Evolutionary conservation across 2,797 vertebrate species (phyloP).

Genomic region (Eutrigla gurnardus): DNA sequence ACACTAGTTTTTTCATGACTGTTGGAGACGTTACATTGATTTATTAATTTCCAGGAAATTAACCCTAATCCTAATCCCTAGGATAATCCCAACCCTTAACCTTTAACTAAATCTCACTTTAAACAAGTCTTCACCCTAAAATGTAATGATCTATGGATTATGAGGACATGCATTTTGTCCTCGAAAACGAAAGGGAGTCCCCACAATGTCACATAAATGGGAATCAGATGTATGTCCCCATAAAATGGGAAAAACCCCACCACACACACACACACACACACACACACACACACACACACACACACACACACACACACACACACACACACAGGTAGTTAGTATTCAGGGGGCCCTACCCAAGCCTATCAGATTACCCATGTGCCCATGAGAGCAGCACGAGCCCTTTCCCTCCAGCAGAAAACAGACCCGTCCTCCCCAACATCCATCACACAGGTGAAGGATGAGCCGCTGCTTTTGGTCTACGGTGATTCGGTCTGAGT

Average conservation of each 20-base stretch:
- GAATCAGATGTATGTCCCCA: no score
- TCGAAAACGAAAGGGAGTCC: not conserved
- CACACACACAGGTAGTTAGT: constrained; percentile 55
- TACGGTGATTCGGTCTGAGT: constrained; percentile 22
- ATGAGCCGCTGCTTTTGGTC: constrained; percentile 28
- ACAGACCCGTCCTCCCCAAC: constrained; percentile 22
- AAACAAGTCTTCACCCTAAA: not conserved
- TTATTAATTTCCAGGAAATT: not conserved
- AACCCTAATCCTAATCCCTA: not conserved
- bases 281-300: constrained; percentile 16
- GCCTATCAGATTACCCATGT: constrained; percentile 59
- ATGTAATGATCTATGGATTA: not conserved
- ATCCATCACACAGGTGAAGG: constrained; percentile 51
- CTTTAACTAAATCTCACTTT: not conserved
- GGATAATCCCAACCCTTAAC: not conserved
- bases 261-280: not conserved
- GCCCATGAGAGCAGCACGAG: constrained; percentile 33
- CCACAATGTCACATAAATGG: not conserved
- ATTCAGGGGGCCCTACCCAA: constrained; percentile 57
- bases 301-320: not conserved
- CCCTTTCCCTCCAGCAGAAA: constrained; percentile 27
- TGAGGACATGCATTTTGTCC: not conserved
- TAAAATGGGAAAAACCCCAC: no score
- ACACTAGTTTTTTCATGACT: not conserved
- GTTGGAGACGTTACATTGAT: not conserved